Base-by-base conservation (phyloP, 1,140 invertebrate species). In the Formica exsecta region DNA sequence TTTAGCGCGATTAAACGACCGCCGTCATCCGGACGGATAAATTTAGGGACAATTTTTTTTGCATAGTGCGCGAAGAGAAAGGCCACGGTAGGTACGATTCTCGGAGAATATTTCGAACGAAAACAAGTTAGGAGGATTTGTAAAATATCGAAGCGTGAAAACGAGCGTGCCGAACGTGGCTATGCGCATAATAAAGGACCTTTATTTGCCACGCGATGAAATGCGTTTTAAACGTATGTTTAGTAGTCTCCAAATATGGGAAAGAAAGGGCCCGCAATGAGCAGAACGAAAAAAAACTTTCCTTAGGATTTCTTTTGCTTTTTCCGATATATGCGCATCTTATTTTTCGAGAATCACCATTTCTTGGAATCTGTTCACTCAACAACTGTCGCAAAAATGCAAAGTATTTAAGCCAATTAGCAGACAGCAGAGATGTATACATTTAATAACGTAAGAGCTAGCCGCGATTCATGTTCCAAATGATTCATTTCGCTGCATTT, bases 331-430 rank as follows among this genome's bases (percentile, higher is more conserved):
- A 54, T 38, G 79, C 79, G 66, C 48, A 54, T 13, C 59, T 61
- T 73, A 38, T 73, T 61, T 81, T 74, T 83, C 38, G 25, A 83
- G 54, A 83, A 38, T 11, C 68, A 61, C 54, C 38, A 22, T 54
- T 38, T 44, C 19, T 16, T 51, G 51, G 57, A 59, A 70, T 79
- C 87, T 91, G 80, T 92, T 91, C 92, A 93, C 84, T 92, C 87
- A 93, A 94, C 91, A 94, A 91, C 93, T 94, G 93, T 94, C 92
- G 93, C 91, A 92, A 94, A 93, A 95, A 51, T 93, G 92, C 92
- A 92, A 92, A 94, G 88, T 95, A 95, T 95, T 94, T 95, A 94
- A 93, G 93, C 93, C 92, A 94, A 95, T 94, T 94, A 94, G 92
- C 91, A 92, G 93, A 94, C 91, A 94, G 94, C 92, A 94, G 91